Base-by-base conservation (phyloP, 1,140 invertebrate genomes). In the Platyura marginata region DNA sequence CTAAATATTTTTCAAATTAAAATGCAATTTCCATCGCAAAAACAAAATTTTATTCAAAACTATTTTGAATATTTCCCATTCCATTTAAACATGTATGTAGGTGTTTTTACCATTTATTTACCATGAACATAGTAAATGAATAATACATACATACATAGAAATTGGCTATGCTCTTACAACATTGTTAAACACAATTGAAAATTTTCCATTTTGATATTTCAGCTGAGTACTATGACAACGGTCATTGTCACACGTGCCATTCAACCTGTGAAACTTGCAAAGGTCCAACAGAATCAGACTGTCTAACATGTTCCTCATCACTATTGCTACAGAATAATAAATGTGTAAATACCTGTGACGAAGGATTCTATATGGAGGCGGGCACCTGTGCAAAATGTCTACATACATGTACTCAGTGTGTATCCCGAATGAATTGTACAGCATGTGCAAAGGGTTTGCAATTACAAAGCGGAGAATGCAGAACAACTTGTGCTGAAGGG, bases 391-490 rank as follows among this genome's bases (percentile, higher is more conserved):
- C 74, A 1, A 79, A 76, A 2, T 90, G 85, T 53, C 51, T 81
- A 29, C 79, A 84, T 50, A 79, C 81, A 0, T 90, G 84, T 56
- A 67, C 70, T 1, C 72, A 75, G 18, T 90, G 84, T 52, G 72
- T 74, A 2, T 80, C 79, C 1, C 69, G 77, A 43, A 66, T 77
- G 33, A 83, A 84, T 48, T 90, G 86, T 51, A 84, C 79, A 1
- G 65, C 74, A 2, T 90, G 86, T 52, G 68, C 71, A 13, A 69
- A 72, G 29, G 74, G 76, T 0, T 59, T 88, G 42, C 69, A 80
- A 37, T 59, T 87, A 11, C 81, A 88, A 53, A 81, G 79, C 44
- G 79, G 80, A 5, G 75, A 81, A 41, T 89, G 85, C 52, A 65
- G 77, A 19, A 75, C 77, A 2, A 69, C 78, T 2, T 87, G 82